Conservation (phyloP, 2,888 invertebrate species). For the Marasmarcha lunaedactyla region DNA sequence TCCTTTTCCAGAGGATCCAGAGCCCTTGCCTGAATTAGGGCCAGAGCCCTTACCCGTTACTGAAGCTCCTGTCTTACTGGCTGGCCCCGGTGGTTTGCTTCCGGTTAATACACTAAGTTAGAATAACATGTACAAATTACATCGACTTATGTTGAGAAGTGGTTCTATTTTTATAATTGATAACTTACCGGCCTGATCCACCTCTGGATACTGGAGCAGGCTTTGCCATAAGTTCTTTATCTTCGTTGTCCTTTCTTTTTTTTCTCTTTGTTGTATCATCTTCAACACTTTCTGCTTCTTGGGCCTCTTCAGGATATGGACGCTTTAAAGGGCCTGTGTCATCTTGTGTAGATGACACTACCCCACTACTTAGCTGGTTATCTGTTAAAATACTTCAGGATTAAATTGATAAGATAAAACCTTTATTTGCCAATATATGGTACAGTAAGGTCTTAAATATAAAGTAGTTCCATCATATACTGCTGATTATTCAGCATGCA, state of each 20-base stretch:
- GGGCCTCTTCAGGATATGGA: slow-evolving; percentile 56
- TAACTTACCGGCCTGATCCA: slow-evolving; percentile 40
- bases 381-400: slow-evolving; percentile 19
- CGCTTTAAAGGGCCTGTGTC: slow-evolving; percentile 34
- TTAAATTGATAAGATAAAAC: too few relatives aligned
- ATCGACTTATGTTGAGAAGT: neutral
- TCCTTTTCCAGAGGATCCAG: slow-evolving; percentile 31
- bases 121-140: neutral
- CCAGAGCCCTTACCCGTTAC: slow-evolving; percentile 39
- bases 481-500: too few relatives aligned
- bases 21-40: slow-evolving; percentile 30
- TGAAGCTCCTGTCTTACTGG: slow-evolving; percentile 60
- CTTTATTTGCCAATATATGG: too few relatives aligned
- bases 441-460: too few relatives aligned
- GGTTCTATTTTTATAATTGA: neutral
- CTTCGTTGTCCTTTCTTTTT: slow-evolving; percentile 79
- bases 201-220: slow-evolving; percentile 46
- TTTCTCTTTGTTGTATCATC: slow-evolving; percentile 81
- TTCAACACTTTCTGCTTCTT: slow-evolving; percentile 59
- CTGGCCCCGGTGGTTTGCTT: slow-evolving; percentile 64
- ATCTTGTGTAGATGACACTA: slow-evolving; percentile 52
- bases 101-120: slow-evolving; percentile 41
- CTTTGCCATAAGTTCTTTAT: slow-evolving; percentile 68
- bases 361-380: slow-evolving; percentile 43
- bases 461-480: too few relatives aligned